Base-by-base conservation (phyloP, 2,113 vertebrate genomes). In the Oenanthe melanoleuca region DNA sequence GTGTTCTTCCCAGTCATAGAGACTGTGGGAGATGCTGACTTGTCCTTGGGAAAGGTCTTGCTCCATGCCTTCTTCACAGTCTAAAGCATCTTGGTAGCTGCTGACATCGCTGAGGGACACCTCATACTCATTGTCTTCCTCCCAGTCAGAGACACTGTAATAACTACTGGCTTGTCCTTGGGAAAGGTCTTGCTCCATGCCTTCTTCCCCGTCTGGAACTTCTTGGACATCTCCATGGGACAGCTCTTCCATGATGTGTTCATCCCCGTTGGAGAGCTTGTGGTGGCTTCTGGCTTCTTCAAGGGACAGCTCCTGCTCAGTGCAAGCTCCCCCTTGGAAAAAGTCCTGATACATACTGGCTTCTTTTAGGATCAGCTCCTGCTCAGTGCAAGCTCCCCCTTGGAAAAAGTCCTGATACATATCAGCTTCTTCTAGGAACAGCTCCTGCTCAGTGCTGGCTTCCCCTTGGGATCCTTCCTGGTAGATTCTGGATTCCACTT, bases 21-120 rank as follows among this genome's bases (percentile, higher is more conserved):
- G 25, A 15, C 5, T 20, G 6, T 24, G 38, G 21, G 20, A 55
- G 15, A 5, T 37, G 15, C 9, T 0, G 0, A 10, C 26, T 31
- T 9, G 7, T 56, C 5, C 50, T 37, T 31, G 40, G 33, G 12
- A 34, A 55, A 7, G 38, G 25, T 16, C 12, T 65, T 45, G 8
- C 7, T 65, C 38, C 1, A 0, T 38, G 45, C 16, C 12, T 53
- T 79, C 61, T 44, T 55, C 61, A 20, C 38, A 28, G 11, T 64
- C 37, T 0, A 16, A 50, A 16, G 16, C 44, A 8, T 59, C 42
- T 8, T 37, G 42, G 71, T 59, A 22, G 4, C 55, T 37, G 2
- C 33, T 4, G 6, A 4, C 11, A 34, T 59, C 6, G 0, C 25
- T 11, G 6, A 23, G 33, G 33, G 33, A 7, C 40, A 16, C 18